Base-by-base conservation (phyloP, 2,113 vertebrate species). In the Leucosticte australis region DNA sequence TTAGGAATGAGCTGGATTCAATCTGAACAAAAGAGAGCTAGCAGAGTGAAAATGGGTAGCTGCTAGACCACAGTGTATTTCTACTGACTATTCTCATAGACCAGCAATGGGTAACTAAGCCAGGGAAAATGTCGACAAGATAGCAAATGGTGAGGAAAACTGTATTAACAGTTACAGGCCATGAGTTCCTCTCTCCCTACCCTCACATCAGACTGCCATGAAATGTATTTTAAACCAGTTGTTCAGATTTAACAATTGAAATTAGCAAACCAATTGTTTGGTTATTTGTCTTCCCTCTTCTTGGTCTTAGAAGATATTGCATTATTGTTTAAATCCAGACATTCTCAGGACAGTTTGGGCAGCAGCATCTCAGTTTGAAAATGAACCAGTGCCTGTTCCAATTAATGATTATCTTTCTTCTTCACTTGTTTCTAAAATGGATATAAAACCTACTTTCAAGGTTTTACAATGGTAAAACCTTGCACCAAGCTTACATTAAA, bases 161-260 rank as follows among this genome's bases (percentile, higher is more conserved):
- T 68, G 10, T 11, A 0, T 2, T 2, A 18, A 24, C 8, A 13
- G 10, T 5, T 35, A 44, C 0, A 4, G 10, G 8, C 17, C 37
- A 21, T 0, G 1, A 46, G 19, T 53, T 10, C 18, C 13, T 30
- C 37, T 57, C 9, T 60, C 35, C 3, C 5, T 30, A 13, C 12
- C 3, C 5, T 74, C 24, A 35, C 9, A n/a, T 59, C 33, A 52
- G 30, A 18, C 6, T 68, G 18, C 15, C 46, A 3, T 56, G 37
- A 78, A 47, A 9, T 26, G 6, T 30, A 41, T 44, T 71, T 92
- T 59, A 12, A 33, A 63, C 10, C 4, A 71, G 0, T 24, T 62
- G 6, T 49, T 91, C 39, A 46, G 14, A 50, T 68, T 20, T 74
- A 35, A 30, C 15, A 44, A 24, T 24, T 33, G 21, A 33, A 56